Conservation (phyloP, 2,113 vertebrate genomes). For the Tympanuchus pallidicinctus region DNA sequence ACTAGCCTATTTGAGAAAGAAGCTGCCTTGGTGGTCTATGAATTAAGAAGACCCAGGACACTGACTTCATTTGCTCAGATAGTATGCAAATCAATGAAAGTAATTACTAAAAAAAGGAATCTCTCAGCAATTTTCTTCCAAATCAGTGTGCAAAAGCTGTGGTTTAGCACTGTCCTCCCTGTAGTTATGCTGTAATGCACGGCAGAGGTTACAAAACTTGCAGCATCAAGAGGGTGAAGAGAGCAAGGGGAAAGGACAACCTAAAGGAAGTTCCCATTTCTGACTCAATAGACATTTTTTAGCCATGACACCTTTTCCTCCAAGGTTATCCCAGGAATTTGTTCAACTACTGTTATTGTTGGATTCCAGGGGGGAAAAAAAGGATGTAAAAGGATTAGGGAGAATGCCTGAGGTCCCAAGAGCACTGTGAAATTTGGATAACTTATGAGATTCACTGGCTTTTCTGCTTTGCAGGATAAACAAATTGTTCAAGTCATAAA, state of each 20-base stretch:
- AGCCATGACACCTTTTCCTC: neutral
- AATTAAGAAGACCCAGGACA: constrained; percentile 23
- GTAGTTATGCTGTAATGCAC: neutral
- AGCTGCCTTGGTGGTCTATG: constrained; percentile 21
- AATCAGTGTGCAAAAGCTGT: constrained; percentile 30
- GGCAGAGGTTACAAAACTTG: constrained; percentile 24
- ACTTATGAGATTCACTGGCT: constrained; percentile 36
- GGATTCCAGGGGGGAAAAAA: constrained; percentile 24
- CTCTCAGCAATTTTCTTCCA: constrained; percentile 38
- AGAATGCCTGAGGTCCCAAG: constrained; percentile 43
- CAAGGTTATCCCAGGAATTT: neutral
- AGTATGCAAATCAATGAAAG: constrained; percentile 35
- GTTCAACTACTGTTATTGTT: constrained; percentile 55
- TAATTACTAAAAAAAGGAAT: constrained; percentile 55
- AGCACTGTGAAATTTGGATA: constrained; percentile 31
- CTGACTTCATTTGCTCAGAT: constrained; percentile 49
- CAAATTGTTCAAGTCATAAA: constrained; percentile 9
- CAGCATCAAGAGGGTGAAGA: neutral
- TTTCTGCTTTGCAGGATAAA: constrained; percentile 38
- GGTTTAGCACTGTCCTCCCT: constrained; percentile 36
- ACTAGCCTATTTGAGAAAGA: neutral
- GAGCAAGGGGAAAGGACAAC: neutral
- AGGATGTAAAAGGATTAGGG: constrained; percentile 49
- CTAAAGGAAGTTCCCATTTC: neutral
- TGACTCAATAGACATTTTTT: neutral